Percentiles rank a stretch among this genome's conserved stretches.
phyloP scores from a whole-genome alignment of 2,888 invertebrate species.

The Gastracanthus pulcherrimus region DNA sequence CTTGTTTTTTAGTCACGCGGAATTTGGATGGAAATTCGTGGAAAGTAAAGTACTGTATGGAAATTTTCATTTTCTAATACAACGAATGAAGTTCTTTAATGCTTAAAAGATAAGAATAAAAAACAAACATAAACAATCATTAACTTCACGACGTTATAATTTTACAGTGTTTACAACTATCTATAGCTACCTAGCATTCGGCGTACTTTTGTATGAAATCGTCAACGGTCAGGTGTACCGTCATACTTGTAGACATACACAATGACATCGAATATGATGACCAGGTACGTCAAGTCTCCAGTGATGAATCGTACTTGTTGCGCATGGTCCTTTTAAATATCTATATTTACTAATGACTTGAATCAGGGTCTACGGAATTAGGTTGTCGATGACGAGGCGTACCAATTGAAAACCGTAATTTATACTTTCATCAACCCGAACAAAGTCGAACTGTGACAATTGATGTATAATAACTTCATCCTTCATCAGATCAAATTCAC shows the following conservation, averaged over 20 bases:
- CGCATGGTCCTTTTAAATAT: not conserved
- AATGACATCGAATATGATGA: not conserved
- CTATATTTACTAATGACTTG: not conserved
- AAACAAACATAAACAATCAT: not conserved
- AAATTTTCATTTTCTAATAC: not conserved
- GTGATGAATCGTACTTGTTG: not conserved
- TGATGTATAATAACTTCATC: not conserved
- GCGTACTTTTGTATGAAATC: not conserved
- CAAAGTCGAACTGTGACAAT: not conserved
- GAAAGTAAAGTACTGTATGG: not conserved
- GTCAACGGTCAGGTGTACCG: too few relatives aligned
- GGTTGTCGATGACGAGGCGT: not conserved
- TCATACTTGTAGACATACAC: not conserved
- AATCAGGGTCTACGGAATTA: not conserved
- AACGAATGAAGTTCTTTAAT: too few relatives aligned
- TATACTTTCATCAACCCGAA: not conserved
- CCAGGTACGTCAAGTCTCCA: too few relatives aligned
- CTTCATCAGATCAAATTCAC: not conserved
- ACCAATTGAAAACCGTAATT: not conserved
- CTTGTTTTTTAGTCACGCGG: not conserved
- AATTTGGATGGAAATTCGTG: not conserved
- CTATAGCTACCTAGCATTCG: too few relatives aligned
- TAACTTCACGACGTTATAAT: not conserved
- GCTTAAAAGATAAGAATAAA: not conserved
- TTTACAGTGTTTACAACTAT: not conserved